Evolutionary conservation across 2,113 vertebrate species (phyloP).

Genomic region (Benitochromis conjunctus): DNA sequence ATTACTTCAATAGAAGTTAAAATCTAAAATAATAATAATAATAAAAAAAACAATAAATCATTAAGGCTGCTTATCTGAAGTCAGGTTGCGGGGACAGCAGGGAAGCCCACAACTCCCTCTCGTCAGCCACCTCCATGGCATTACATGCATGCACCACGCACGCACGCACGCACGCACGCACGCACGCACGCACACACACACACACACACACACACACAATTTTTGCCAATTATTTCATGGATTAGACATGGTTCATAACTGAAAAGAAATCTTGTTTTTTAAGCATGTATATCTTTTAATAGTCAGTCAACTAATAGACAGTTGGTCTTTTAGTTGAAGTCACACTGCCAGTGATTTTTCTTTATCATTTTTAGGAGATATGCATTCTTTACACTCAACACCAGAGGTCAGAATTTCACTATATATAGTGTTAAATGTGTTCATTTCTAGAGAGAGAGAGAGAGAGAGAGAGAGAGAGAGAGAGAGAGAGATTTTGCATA

Average conservation of each 20-base stretch:
- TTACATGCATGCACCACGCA: too few species aligned
- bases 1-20: background rate
- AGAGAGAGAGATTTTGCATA: too few species aligned
- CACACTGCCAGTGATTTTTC: background rate
- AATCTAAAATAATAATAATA: background rate
- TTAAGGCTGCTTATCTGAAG: background rate
- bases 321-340: background rate
- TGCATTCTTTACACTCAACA: background rate
- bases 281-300: background rate
- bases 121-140: background rate
- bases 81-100: background rate
- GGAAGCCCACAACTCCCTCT: too few species aligned
- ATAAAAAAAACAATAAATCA: background rate
- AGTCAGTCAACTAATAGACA: background rate
- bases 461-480: too few species aligned
- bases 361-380: background rate
- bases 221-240: too few species aligned
- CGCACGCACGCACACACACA: too few species aligned
- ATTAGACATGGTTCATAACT: too few species aligned
- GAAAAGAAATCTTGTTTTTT: background rate
- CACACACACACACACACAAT: too few species aligned
- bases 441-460: background rate
- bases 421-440: background rate
- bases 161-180: too few species aligned
- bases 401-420: slow-evolving; percentile 18